Percentiles rank a stretch among this genome's conserved stretches.
phyloP scores from a whole-genome alignment of 2,888 invertebrate species.

The Marronus borbonicus region DNA sequence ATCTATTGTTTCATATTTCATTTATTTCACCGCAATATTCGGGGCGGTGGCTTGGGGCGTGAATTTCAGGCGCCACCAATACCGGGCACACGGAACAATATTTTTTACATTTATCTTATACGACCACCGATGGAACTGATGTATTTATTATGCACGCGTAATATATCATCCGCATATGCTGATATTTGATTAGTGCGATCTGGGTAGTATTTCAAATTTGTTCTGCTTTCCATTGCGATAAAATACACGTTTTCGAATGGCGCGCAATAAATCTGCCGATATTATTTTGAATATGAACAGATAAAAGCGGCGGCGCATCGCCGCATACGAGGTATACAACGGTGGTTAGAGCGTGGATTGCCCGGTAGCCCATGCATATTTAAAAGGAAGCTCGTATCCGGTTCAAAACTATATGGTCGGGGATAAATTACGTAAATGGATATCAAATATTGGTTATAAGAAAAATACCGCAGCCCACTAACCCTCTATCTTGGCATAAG shows the following conservation, averaged over 20 bases:
- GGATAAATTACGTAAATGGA: too few species aligned
- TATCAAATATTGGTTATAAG: too few species aligned
- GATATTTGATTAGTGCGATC: constrained; percentile 46
- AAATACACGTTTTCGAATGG: constrained; percentile 47
- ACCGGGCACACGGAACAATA: constrained; percentile 31
- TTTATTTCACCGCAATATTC: constrained; percentile 41
- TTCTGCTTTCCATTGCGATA: constrained; percentile 46
- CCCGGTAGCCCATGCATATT: not conserved
- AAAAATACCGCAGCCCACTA: too few species aligned
- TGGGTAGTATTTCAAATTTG: constrained; percentile 49
- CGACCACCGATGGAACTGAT: constrained; percentile 47
- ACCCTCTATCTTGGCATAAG: too few species aligned
- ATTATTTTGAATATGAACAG: constrained; percentile 41
- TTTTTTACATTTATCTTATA: constrained; percentile 50
- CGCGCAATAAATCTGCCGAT: constrained; percentile 43
- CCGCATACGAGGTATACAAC: not conserved
- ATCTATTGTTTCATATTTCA: constrained; percentile 41
- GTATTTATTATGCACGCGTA: constrained; percentile 48
- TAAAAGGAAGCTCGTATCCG: not conserved
- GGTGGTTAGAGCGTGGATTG: constrained; percentile 5
- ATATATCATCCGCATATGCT: constrained; percentile 47
- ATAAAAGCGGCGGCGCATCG: constrained; percentile 15
- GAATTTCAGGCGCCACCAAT: not conserved
- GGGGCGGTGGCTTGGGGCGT: not conserved
- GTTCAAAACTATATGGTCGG: too few species aligned